Evolutionary conservation across 2,797 vertebrate genomes (phyloP).

Genomic region (Decapterus maruadsi): DNA sequence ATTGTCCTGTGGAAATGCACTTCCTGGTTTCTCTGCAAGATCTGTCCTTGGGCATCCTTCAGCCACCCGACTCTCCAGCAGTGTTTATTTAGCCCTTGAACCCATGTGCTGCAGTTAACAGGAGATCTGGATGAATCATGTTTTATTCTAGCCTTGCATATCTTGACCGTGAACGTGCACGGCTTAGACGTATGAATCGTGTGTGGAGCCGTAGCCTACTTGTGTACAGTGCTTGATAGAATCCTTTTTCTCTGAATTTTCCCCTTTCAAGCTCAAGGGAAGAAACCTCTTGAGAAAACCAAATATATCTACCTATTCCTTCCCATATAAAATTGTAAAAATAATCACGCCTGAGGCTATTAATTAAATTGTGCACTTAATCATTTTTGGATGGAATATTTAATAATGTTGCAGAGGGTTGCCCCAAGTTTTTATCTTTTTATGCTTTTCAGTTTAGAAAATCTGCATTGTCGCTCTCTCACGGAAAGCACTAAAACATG

Average conservation of each 20-base stretch:
- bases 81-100: constrained; percentile 51
- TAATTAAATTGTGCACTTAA: constrained; percentile 76
- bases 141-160: constrained; percentile 5
- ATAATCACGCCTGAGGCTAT: constrained; percentile 72
- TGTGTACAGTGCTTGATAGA: constrained; percentile 40
- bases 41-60: constrained; percentile 76
- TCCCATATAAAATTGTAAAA: constrained; percentile 65
- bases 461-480: constrained; percentile 15
- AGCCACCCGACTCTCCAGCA: constrained; percentile 43
- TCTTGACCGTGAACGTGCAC: constrained; percentile 11
- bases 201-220: constrained; percentile 38
- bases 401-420: constrained; percentile 66
- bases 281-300: constrained; percentile 65
- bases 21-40: constrained; percentile 83
- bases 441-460: constrained; percentile 48
- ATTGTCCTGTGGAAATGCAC: constrained; percentile 83
- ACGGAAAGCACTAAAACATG: constrained; percentile 4
- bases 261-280: constrained; percentile 52
- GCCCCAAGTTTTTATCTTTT: constrained; percentile 51
- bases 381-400: constrained; percentile 76
- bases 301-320: constrained; percentile 72
- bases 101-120: constrained; percentile 29
- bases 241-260: constrained; percentile 39
- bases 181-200: constrained; percentile 16
- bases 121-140: constrained; percentile 37